These are phyloP conservation scores for Erebia palarica DNA, from an alignment of 2,888 invertebrate genomes.

Conservation along the genomic window DNA sequence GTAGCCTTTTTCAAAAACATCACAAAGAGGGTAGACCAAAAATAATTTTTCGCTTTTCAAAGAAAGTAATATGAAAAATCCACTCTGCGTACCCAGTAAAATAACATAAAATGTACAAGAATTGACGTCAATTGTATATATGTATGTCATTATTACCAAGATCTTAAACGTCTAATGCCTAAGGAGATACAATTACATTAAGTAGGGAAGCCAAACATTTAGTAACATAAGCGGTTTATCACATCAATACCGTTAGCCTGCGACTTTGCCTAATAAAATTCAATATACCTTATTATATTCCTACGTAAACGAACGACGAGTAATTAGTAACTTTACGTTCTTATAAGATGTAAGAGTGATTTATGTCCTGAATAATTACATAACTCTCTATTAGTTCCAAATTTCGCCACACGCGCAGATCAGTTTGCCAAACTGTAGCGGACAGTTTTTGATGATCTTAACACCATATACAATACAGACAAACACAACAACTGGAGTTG, in stretches of 20 bases:
- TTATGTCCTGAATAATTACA: not conserved
- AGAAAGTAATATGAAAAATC: too few relatives aligned
- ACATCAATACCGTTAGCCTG: not conserved
- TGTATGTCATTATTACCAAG: constrained; percentile 4
- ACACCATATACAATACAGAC: too few relatives aligned
- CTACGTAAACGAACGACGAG: not conserved
- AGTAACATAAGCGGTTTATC: constrained; percentile 20
- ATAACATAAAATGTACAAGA: not conserved
- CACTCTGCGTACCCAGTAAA: not conserved
- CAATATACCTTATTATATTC: not conserved
- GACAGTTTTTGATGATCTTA: too few relatives aligned
- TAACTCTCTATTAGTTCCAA: too few relatives aligned
- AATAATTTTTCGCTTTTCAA: too few relatives aligned
- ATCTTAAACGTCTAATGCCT: constrained; percentile 8
- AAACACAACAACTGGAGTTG: too few relatives aligned
- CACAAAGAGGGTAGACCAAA: too few relatives aligned
- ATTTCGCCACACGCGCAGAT: too few relatives aligned
- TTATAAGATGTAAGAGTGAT: not conserved
- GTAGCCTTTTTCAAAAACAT: too few relatives aligned
- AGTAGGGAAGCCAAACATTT: constrained; percentile 20
- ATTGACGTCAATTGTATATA: not conserved
- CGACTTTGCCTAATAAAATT: not conserved
- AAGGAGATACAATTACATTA: constrained; percentile 5
- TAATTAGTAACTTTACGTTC: too few relatives aligned
- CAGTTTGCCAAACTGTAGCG: too few relatives aligned